A percentile compares a stretch with the other conserved stretches of the same genome.
These are phyloP conservation scores for Nebria brevicollis DNA, from an alignment of 2,888 invertebrate genomes.

Conservation along the genomic window DNA sequence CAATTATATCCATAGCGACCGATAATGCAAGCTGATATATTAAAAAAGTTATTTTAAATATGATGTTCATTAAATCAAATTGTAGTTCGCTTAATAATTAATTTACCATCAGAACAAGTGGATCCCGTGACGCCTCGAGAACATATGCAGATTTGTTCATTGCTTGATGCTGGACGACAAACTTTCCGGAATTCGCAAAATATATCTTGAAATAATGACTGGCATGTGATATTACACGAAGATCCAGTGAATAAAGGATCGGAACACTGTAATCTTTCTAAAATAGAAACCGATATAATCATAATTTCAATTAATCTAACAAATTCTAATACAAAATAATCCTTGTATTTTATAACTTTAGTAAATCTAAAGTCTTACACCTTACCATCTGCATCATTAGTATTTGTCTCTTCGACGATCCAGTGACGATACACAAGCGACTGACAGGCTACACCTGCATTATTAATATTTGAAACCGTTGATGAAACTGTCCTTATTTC, in stretches of 20 bases:
- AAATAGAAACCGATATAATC: neutral
- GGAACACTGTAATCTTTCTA: neutral
- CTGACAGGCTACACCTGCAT: neutral
- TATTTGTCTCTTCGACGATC: neutral
- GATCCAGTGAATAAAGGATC: neutral
- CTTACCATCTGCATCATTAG: neutral
- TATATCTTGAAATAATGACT: neutral
- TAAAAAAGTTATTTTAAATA: constrained; percentile 8
- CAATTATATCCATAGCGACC: constrained; percentile 31
- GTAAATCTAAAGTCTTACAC: neutral
- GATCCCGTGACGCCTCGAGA: neutral
- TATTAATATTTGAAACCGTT: neutral
- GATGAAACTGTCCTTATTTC: neutral
- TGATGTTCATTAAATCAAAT: constrained; percentile 7
- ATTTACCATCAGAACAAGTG: neutral
- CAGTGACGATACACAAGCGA: neutral
- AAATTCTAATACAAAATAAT: neutral
- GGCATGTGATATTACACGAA: constrained; percentile 7
- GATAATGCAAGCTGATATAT: constrained; percentile 10
- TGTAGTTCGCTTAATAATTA: neutral
- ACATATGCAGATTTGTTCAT: neutral
- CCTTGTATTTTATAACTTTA: too few species aligned
- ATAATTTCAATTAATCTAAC: neutral
- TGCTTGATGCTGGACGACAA: neutral
- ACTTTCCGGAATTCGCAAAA: neutral